These are phyloP conservation scores for Caracal caracal DNA, from an alignment of 2,113 vertebrate genomes.

Conservation along the genomic window DNA sequence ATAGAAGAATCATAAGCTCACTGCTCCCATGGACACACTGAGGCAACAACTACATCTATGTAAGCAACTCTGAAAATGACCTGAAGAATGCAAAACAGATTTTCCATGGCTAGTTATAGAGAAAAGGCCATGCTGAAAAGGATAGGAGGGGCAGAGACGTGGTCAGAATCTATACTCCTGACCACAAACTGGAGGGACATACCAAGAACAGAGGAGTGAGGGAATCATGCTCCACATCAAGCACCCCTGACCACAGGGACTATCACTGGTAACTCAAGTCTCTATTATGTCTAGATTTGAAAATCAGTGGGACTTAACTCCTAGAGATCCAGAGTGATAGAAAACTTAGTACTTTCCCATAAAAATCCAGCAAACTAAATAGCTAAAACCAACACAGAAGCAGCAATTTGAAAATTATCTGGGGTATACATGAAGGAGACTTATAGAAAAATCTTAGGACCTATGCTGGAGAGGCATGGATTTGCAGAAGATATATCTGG, in stretches of 20 bases:
- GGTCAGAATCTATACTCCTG: background rate
- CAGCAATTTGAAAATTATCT: background rate
- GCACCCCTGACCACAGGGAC: background rate
- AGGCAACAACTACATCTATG: background rate
- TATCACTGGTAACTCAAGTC: background rate
- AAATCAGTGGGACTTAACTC: background rate
- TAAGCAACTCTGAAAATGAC: background rate
- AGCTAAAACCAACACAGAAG: background rate
- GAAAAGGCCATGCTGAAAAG: background rate
- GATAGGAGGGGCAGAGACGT: background rate
- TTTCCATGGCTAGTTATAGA: background rate
- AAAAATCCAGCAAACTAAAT: background rate
- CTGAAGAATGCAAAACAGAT: background rate
- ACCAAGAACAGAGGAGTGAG: background rate
- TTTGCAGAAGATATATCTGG: background rate
- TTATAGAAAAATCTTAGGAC: background rate
- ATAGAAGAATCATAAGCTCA: background rate
- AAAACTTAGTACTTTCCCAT: background rate
- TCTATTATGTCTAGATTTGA: background rate
- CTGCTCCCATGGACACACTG: background rate
- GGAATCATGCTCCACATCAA: background rate
- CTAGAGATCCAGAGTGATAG: background rate
- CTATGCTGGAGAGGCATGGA: background rate
- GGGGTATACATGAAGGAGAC: background rate
- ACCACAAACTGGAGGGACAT: background rate